Evolutionary conservation across 2,113 vertebrate species (phyloP).

Genomic region (Myanophis thanlyinensis): DNA sequence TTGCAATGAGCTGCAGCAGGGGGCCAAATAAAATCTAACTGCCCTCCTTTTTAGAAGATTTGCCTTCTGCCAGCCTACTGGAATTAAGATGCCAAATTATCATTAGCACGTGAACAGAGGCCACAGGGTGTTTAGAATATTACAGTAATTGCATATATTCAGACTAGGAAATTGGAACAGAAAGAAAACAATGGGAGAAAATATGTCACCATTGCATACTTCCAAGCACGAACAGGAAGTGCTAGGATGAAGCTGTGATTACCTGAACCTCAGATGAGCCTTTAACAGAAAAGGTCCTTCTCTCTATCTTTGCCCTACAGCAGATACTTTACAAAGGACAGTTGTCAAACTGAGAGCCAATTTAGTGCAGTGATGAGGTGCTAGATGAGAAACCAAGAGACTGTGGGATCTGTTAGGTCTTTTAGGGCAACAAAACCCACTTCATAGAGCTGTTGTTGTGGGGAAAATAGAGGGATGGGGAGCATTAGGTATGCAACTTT

Average conservation of each 20-base stretch:
- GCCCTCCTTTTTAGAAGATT: constrained; percentile 25
- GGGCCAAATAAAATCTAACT: constrained; percentile 1
- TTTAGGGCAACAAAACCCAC: neutral
- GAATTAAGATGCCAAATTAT: constrained; percentile 52
- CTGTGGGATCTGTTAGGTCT: neutral
- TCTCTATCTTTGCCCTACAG: neutral
- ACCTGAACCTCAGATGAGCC: neutral
- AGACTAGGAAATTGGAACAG: constrained; percentile 44
- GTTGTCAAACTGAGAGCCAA: neutral
- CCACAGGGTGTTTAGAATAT: constrained; percentile 36
- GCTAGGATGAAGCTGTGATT: neutral
- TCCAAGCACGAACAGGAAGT: constrained; percentile 16
- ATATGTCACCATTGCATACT: neutral
- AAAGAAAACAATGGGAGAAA: neutral
- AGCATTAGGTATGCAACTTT: neutral
- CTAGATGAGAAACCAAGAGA: neutral
- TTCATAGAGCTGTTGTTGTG: neutral
- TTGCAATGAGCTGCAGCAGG: constrained; percentile 43
- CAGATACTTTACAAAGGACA: neutral
- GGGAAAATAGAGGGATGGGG: neutral
- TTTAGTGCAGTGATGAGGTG: neutral
- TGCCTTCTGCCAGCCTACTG: constrained; percentile 44
- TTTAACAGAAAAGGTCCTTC: neutral
- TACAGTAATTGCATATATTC: constrained; percentile 58
- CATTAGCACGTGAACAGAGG: constrained; percentile 44